Base-by-base conservation (phyloP, 92 coral and sea anemone species). In the Porites cylindrica region DNA sequence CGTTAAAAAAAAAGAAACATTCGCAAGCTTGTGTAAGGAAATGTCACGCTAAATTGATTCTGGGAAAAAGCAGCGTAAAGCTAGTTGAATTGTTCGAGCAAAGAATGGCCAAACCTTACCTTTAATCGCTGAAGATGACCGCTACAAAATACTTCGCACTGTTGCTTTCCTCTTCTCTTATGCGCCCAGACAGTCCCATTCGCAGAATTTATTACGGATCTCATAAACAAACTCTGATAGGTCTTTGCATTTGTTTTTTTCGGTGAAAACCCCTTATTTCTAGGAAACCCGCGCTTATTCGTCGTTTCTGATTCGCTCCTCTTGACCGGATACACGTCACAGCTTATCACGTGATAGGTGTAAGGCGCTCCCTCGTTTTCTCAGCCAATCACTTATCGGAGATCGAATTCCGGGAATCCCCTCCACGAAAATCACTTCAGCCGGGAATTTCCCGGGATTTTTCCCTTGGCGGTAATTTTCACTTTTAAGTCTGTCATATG, bases 221-320 rank as follows among this genome's bases (percentile, higher is more conserved):
- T 69, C 21, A 16, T 21, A 60, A 59, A 62, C 79, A 72, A 26
- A 67, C 8, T 50, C 11, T 52, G 83, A 50, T 77, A 19, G 13
- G 52, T 52, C 82, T 69, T 14, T 59, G 78, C 51, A 26, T 69
- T 84, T 64, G 76, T 85, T 75, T 43, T 52, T 75, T 63, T 76
- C 82, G 69, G 88, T 80, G 92, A 85, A 92, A 89, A 81, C 92
- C 92, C 95, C 90, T 29, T 29, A 29, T 53, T 88, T 90, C 90
- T 61, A 32, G 79, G 91, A 91, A 86, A 74, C 75, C 70, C 50
- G 66, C 67, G 59, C 70, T 50, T 20, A 79, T 73, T 61, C 77
- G 51, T 51, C 88, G 51, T 64, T 19, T 81, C 72, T 85, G 88
- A 92, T 92, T 92, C 92, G 95, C 68, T 85, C 20, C 1, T 12